These are phyloP conservation scores for Lasiurus borealis DNA, from an alignment of 2,113 vertebrate species.

Conservation along the genomic window DNA sequence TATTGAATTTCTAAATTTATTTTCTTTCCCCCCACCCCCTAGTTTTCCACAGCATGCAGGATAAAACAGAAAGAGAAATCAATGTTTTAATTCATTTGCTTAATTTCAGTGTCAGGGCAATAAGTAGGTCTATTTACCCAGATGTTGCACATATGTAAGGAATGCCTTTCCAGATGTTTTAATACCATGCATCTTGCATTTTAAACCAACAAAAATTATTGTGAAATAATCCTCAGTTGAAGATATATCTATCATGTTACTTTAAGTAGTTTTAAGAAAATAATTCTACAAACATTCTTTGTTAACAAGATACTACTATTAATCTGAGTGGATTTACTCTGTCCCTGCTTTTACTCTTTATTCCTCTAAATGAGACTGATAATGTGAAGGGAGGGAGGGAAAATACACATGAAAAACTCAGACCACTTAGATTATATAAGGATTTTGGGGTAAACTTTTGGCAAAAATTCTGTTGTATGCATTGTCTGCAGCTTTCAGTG, in stretches of 20 bases:
- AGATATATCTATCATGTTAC: background rate
- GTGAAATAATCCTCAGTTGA: slow-evolving; percentile 20
- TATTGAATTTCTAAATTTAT: background rate
- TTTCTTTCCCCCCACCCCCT: background rate
- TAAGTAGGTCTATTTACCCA: background rate
- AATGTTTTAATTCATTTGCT: slow-evolving; percentile 37
- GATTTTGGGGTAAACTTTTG: background rate
- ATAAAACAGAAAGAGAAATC: slow-evolving; percentile 8
- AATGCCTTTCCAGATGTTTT: slow-evolving; percentile 30
- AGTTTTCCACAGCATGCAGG: background rate
- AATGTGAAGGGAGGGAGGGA: background rate
- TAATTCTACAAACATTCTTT: background rate
- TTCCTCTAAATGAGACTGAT: background rate
- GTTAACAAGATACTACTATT: background rate
- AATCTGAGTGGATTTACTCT: background rate
- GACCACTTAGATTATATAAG: background rate
- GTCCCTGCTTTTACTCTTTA: no score
- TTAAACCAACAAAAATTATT: slow-evolving; percentile 32
- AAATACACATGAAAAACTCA: background rate
- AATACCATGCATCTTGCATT: slow-evolving; percentile 24
- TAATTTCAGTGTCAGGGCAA: slow-evolving; percentile 16
- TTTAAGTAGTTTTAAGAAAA: slow-evolving; percentile 33
- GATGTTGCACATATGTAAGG: background rate
- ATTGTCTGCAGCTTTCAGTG: background rate
- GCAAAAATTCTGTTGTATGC: background rate